These are phyloP conservation scores for Entomyzon cyanotis DNA, from an alignment of 2,113 vertebrate species.

Conservation along the genomic window DNA sequence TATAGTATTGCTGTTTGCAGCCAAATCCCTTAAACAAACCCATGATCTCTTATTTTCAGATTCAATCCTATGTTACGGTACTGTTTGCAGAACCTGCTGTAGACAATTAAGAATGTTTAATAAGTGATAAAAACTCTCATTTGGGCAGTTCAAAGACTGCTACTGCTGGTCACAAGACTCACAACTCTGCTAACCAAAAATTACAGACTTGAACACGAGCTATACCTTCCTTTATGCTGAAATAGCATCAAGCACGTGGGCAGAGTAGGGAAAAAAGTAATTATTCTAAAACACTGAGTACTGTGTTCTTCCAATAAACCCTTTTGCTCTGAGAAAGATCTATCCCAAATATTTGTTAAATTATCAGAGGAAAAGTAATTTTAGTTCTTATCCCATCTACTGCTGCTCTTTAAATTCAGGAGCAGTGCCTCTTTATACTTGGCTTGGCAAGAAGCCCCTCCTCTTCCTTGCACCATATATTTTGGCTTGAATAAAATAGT, in stretches of 20 bases:
- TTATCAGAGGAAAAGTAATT: neutral
- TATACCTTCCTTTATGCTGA: neutral
- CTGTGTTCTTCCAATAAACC: neutral
- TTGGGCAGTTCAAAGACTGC: neutral
- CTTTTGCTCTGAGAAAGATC: neutral
- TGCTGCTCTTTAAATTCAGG: neutral
- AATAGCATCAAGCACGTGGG: neutral
- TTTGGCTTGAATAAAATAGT: neutral
- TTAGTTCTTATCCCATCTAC: neutral
- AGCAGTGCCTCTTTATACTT: neutral
- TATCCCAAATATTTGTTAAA: neutral
- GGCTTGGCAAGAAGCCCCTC: neutral
- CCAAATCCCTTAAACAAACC: neutral
- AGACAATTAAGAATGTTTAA: neutral
- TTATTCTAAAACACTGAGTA: neutral
- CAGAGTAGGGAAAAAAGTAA: neutral
- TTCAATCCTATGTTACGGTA: neutral
- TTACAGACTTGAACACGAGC: neutral
- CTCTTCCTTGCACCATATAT: neutral
- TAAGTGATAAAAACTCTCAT: neutral
- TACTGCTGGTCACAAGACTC: neutral
- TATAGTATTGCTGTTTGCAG: rapidly evolving
- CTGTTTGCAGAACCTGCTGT: no score
- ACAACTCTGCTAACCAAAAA: neutral
- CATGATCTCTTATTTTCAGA: neutral